phyloP scores from a whole-genome alignment of 2,888 invertebrate species.

The Hypomecis atomaria region DNA sequence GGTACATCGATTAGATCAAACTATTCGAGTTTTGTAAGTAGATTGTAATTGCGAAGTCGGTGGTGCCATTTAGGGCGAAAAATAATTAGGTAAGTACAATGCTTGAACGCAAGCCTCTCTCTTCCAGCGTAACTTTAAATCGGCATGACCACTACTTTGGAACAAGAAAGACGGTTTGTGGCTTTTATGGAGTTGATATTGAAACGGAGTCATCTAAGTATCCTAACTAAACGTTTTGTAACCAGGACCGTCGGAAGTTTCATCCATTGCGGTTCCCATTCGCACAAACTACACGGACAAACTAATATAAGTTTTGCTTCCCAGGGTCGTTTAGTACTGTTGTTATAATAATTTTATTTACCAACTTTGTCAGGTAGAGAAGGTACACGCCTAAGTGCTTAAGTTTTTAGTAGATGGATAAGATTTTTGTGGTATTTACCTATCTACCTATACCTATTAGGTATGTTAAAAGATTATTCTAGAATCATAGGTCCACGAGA shows the following conservation, averaged over 20 bases:
- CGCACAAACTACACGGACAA: constrained; percentile 32
- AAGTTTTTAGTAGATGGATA: background rate
- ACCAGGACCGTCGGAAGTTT: constrained; percentile 48
- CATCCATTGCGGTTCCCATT: constrained; percentile 37
- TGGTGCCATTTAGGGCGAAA: no score
- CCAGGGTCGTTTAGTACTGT: constrained; percentile 29
- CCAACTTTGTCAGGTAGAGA: constrained; percentile 2
- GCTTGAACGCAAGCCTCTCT: no score
- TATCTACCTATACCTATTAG: no score
- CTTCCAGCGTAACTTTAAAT: no score
- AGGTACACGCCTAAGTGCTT: background rate
- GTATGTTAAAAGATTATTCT: background rate
- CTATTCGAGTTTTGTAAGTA: no score
- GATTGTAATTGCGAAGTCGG: no score
- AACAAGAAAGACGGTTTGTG: background rate
- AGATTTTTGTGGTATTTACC: background rate
- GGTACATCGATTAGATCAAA: no score
- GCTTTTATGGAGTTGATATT: constrained; percentile 29
- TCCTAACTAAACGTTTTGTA: constrained; percentile 40
- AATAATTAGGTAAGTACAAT: no score
- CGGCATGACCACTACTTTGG: no score
- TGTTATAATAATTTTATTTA: constrained; percentile 24
- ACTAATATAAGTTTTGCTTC: constrained; percentile 39
- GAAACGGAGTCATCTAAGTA: constrained; percentile 43
- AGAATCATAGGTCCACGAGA: no score